These are phyloP conservation scores for Tetrax tetrax DNA, from an alignment of 2,113 vertebrate genomes.

Conservation along the genomic window DNA sequence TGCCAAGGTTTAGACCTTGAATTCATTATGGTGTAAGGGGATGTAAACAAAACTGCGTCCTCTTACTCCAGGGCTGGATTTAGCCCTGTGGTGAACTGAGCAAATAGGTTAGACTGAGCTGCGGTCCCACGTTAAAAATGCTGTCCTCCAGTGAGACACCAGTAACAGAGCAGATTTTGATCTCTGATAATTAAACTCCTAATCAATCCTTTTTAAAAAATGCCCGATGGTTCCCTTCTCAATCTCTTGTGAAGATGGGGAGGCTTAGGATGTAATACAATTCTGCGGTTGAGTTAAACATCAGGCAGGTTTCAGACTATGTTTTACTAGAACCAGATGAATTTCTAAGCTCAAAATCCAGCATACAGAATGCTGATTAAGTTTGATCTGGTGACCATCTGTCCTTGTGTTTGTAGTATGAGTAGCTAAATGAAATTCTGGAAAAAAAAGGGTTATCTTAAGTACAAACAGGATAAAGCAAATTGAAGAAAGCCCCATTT, in stretches of 20 bases:
- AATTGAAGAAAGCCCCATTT: slow-evolving; percentile 56
- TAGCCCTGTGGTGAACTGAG: slow-evolving; percentile 4
- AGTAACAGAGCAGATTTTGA: slow-evolving; percentile 10
- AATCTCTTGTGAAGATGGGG: slow-evolving; percentile 26
- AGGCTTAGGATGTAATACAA: slow-evolving; percentile 64
- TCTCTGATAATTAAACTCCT: slow-evolving; percentile 51
- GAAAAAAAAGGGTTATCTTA: slow-evolving; percentile 50
- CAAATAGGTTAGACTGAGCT: neutral
- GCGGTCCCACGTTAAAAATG: neutral
- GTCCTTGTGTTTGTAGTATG: slow-evolving; percentile 61
- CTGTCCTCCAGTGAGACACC: neutral
- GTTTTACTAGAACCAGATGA: slow-evolving; percentile 72
- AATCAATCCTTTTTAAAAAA: slow-evolving; percentile 26
- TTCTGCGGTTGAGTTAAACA: slow-evolving; percentile 56
- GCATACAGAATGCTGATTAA: slow-evolving; percentile 64
- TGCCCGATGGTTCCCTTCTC: neutral
- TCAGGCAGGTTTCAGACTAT: slow-evolving; percentile 60
- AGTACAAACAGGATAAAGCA: slow-evolving; percentile 53
- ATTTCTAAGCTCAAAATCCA: slow-evolving; percentile 65
- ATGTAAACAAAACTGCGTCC: slow-evolving; percentile 1
- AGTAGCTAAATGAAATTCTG: slow-evolving; percentile 68
- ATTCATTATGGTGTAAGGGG: neutral
- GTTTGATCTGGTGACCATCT: slow-evolving; percentile 72
- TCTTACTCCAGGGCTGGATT: slow-evolving; percentile 9
- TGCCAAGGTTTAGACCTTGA: neutral